Percentiles rank a stretch among this genome's conserved stretches.
Evolutionary conservation across 2,113 vertebrate genomes (phyloP).

Genomic region (Macheiramphus alcinus): DNA sequence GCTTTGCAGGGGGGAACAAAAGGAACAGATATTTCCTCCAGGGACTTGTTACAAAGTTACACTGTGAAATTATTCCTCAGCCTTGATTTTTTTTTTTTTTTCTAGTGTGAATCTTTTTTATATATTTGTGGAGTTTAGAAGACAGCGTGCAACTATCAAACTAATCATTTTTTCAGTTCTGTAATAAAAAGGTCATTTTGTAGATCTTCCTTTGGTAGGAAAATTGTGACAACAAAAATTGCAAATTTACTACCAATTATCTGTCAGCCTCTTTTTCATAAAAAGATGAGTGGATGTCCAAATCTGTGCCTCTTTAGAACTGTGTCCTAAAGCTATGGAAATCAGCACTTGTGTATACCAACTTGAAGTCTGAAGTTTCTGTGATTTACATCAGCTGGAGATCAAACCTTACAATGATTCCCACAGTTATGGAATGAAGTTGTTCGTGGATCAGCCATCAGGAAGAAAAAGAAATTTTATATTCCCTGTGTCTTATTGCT

Average conservation of each 20-base stretch:
- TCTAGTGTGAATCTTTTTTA: neutral
- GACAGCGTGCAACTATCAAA: neutral
- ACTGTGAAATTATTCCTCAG: constrained; percentile 33
- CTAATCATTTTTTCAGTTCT: neutral
- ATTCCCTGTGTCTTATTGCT: neutral
- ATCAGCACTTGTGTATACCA: neutral
- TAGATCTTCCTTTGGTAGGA: neutral
- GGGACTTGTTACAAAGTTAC: constrained; percentile 20
- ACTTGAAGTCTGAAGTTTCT: neutral
- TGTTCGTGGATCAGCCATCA: neutral
- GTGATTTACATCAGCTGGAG: neutral
- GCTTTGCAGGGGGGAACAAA: constrained; percentile 39
- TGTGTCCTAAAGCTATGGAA: neutral
- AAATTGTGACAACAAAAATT: neutral
- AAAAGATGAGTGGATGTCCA: neutral
- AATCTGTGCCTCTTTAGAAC: neutral
- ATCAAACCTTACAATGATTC: neutral
- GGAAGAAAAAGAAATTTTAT: neutral
- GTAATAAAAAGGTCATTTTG: neutral
- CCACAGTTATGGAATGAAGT: neutral
- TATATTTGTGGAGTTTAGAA: neutral
- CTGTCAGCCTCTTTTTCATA: neutral
- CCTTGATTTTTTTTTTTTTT: neutral
- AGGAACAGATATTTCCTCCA: constrained; percentile 20
- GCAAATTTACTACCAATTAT: neutral